Base-by-base conservation (phyloP, 2,113 vertebrate species). In the Leucopsar rothschildi region DNA sequence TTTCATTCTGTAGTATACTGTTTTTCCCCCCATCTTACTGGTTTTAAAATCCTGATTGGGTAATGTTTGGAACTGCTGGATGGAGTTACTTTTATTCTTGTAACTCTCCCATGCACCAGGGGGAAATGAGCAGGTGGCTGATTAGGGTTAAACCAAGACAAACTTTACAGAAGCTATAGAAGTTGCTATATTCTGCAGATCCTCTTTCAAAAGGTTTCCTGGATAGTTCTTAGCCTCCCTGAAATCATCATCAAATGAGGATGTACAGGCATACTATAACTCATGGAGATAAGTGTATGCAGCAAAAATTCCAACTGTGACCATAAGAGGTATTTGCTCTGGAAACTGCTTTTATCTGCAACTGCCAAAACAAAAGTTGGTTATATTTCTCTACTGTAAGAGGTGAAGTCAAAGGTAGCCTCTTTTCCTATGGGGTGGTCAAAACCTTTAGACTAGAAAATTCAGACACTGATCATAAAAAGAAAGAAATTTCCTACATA, bases 21-120 rank as follows among this genome's bases (percentile, higher is more conserved):
- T 22, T 24, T 14, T 2, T 7, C 9, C 17, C 7, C 6, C 22
- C 1, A 0, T 33, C 10, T 31, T 25, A 19, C 8, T 55, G 29
- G 4, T 19, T 83, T 83, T 59, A 8, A 59, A 80, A 69, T 60
- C 5, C 9, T 63, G 37, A 9, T 14, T 50, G 10, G 3, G 9
- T 53, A 85, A 10, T 7, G 11, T 60, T 72, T 61, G 42, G 45
- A 45, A 5, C 8, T 45, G 37, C 12, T 66, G 33, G 4, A 23
- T 60, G 39, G 15, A 65, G 9, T 45, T 59, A 45, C 33, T 60
- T 57, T 39, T 45, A 37, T 19, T 81, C 33, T 29, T 65, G 12
- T 37, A 52, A 11, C 9, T 64, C 27, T 35, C 2, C 42, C 44
- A 12, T 21, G 4, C 7, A 52, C 4, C 8, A 27, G 11, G 5